These are phyloP conservation scores for Dryobotodes eremita DNA, from an alignment of 2,888 invertebrate species.

Conservation along the genomic window DNA sequence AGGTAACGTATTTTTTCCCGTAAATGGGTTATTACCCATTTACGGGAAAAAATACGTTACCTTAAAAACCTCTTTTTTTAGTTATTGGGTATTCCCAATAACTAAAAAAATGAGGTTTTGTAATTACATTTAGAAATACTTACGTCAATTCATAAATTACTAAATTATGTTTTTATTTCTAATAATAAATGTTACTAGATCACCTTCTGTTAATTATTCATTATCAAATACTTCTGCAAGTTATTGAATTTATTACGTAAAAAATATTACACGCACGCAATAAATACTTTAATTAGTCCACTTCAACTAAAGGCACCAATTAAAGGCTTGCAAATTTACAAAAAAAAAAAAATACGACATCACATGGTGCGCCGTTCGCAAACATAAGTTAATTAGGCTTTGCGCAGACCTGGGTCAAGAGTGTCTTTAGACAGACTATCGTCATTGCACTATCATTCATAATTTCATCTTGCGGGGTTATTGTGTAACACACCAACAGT, in stretches of 20 bases:
- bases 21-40: too few relatives aligned
- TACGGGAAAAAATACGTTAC: too few relatives aligned
- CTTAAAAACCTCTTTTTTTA: too few relatives aligned
- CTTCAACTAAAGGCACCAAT: conserved; percentile 5
- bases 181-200: conserved; percentile 32
- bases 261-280: background rate
- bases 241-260: background rate
- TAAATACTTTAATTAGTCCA: background rate
- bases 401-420: background rate
- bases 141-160: background rate
- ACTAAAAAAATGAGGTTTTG: too few relatives aligned
- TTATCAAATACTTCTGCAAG: background rate
- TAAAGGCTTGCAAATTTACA: background rate
- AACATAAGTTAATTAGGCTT: background rate
- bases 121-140: background rate
- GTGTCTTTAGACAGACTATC: too few relatives aligned
- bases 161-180: conserved; percentile 6
- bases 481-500: too few relatives aligned
- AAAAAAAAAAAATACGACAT: background rate
- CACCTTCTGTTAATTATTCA: conserved; percentile 11
- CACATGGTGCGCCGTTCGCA: too few relatives aligned
- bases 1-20: background rate
- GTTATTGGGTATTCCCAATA: too few relatives aligned
- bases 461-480: too few relatives aligned
- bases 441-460: too few relatives aligned